Conservation (phyloP, 2,888 invertebrate species). For the Dysmachus trigonus region DNA sequence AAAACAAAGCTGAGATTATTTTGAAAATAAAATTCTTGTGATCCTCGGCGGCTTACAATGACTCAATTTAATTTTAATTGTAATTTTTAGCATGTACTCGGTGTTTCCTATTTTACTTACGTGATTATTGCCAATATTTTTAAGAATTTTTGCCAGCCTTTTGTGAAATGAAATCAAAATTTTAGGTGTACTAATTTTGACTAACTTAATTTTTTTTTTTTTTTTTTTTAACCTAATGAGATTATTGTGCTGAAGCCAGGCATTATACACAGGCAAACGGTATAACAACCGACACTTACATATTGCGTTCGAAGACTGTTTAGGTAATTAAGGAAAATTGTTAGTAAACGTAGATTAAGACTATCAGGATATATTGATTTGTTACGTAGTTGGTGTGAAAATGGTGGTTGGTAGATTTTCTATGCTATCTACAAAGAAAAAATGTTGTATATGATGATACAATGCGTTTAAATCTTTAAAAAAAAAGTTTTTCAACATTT, state of each 20-base stretch:
- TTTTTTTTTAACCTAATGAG: not conserved
- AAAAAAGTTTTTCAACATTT: no score
- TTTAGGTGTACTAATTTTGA: not conserved
- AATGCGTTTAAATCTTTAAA: no score
- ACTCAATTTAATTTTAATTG: not conserved
- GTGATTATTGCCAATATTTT: not conserved
- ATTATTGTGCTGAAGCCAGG: not conserved
- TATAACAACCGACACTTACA: not conserved
- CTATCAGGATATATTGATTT: not conserved
- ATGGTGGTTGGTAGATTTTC: not conserved
- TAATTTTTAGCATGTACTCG: not conserved
- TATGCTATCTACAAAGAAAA: not conserved
- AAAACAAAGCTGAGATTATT: not conserved
- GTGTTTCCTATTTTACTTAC: not conserved
- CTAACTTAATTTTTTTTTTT: not conserved
- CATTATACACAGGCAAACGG: not conserved
- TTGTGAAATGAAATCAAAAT: not conserved
- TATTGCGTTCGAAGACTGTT: constrained; percentile 33
- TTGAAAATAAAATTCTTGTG: not conserved
- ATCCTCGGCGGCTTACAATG: not conserved
- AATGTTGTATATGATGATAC: no score
- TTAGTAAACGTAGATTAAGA: constrained; percentile 17
- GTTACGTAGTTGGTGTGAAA: not conserved
- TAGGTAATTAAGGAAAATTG: constrained; percentile 25
- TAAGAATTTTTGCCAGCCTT: not conserved